phyloP scores from a whole-genome alignment of 1,140 invertebrate genomes.

The Phocides pigmalion region DNA sequence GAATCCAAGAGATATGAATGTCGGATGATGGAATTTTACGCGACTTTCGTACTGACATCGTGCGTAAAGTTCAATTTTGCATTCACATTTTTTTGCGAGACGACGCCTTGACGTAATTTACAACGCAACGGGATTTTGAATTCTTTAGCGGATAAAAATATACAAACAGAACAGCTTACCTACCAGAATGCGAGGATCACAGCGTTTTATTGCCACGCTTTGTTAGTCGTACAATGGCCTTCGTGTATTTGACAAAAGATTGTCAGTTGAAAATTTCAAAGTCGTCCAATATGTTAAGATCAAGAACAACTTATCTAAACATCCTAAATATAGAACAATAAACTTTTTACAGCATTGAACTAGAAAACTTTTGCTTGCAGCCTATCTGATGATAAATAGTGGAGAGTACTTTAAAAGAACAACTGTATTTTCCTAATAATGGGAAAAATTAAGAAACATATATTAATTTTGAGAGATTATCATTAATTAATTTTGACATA shows the following conservation, averaged over 20 bases:
- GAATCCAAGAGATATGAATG: constrained; percentile 30
- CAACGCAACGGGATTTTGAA: constrained; percentile 28
- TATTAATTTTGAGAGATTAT: too few species aligned
- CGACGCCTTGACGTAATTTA: constrained; percentile 28
- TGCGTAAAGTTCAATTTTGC: constrained; percentile 21
- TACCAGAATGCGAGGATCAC: neutral
- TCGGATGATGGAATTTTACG: constrained; percentile 33
- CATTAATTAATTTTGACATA: too few species aligned
- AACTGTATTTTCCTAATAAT: too few species aligned
- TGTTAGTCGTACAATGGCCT: neutral
- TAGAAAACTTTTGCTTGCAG: too few species aligned
- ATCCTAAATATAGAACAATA: too few species aligned
- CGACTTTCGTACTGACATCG: neutral
- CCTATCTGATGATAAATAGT: too few species aligned
- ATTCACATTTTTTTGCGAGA: neutral
- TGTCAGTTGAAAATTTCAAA: neutral
- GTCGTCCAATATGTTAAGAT: neutral
- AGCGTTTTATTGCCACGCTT: constrained; percentile 11
- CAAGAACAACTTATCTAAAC: too few species aligned
- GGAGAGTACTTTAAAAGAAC: too few species aligned
- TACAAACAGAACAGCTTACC: constrained; percentile 25
- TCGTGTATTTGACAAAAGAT: constrained; percentile 6
- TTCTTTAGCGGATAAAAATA: constrained; percentile 35
- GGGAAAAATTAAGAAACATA: too few species aligned
- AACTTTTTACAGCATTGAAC: too few species aligned